Percentiles rank a stretch among this genome's conserved stretches.
phyloP scores from a whole-genome alignment of 2,797 vertebrate species.

The Pangasius djambal region DNA sequence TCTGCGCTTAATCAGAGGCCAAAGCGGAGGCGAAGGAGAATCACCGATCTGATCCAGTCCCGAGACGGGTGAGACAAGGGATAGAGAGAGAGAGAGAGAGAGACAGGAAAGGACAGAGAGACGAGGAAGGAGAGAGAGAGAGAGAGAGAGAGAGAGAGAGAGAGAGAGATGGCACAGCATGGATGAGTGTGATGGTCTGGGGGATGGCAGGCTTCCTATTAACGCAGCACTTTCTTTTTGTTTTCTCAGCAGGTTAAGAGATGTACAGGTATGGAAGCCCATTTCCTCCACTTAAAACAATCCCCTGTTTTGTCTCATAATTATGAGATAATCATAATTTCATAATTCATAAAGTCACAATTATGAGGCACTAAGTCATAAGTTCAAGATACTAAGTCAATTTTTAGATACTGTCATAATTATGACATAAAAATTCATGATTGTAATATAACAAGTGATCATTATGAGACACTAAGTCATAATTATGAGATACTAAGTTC shows the following conservation, averaged over 20 bases:
- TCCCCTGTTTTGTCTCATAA: neutral
- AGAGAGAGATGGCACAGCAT: neutral
- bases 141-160: neutral
- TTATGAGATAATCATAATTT: neutral
- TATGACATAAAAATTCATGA: neutral
- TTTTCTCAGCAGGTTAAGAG: neutral
- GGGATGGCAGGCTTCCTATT: neutral
- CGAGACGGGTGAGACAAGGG: neutral
- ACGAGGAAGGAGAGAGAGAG: neutral
- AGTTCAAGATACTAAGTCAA: neutral
- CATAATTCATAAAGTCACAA: neutral
- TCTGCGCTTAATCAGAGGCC: constrained; percentile 61
- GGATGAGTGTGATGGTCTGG: neutral
- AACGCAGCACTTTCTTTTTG: neutral
- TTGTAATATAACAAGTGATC: neutral
- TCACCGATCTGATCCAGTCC: constrained; percentile 12
- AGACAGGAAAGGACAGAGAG: neutral
- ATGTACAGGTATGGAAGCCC: neutral
- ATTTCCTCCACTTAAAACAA: neutral
- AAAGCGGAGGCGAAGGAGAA: constrained; percentile 52
- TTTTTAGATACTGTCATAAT: neutral
- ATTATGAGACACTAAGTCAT: neutral
- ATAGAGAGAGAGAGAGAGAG: constrained; percentile 1
- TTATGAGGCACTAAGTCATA: neutral
- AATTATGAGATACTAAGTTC: too few species aligned